A percentile compares a stretch with the other conserved stretches of the same genome.
Conservation (phyloP, 2,888 invertebrate species). For the Chrysolina americana region DNA sequence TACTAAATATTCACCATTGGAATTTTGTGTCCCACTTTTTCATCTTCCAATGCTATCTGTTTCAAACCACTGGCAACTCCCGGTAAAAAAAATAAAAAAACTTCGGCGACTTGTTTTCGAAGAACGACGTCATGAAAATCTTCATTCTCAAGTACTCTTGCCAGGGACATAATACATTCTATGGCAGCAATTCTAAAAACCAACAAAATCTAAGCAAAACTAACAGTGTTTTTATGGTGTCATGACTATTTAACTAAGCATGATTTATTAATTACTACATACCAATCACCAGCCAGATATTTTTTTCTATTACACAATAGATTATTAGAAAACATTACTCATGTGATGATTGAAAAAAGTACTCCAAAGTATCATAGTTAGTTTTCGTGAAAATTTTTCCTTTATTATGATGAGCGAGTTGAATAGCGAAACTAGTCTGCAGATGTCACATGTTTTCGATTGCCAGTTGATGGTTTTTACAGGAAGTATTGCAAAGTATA, state of each 20-base stretch:
- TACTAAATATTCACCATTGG: constrained; percentile 70
- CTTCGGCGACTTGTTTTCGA: constrained; percentile 72
- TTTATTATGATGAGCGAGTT: too few species aligned
- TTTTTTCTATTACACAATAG: background rate
- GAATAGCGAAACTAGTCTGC: too few species aligned
- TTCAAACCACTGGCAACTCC: constrained; percentile 76
- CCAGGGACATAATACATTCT: constrained; percentile 76
- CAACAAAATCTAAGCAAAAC: constrained; percentile 30
- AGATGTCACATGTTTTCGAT: too few species aligned
- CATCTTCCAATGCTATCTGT: constrained; percentile 73
- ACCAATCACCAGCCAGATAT: background rate
- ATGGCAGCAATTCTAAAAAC: constrained; percentile 71
- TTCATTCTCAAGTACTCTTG: constrained; percentile 73
- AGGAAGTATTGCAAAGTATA: too few species aligned
- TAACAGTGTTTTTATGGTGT: background rate
- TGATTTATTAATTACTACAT: too few species aligned
- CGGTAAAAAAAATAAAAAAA: constrained; percentile 76
- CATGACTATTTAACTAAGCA: too few species aligned
- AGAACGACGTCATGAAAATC: constrained; percentile 73
- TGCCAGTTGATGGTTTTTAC: too few species aligned
- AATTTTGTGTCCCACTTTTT: constrained; percentile 76
- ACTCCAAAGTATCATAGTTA: too few species aligned
- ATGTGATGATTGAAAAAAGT: too few species aligned
- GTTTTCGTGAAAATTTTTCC: too few species aligned
- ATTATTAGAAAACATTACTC: too few species aligned